Conservation (phyloP, 2,888 invertebrate genomes). For the Orthosia gothica region DNA sequence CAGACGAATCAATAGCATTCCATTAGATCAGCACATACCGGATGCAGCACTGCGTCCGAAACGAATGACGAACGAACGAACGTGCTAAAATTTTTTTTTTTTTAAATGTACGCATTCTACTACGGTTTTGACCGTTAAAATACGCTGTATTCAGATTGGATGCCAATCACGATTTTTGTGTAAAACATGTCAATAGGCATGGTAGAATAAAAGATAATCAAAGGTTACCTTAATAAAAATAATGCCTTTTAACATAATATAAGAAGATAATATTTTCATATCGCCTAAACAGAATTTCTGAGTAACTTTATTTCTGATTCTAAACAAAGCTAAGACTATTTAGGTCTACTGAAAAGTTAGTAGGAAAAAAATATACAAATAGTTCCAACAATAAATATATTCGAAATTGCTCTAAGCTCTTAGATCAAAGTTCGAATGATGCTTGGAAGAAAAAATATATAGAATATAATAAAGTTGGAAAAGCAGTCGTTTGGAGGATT, state of each 20-base stretch:
- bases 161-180: slow-evolving; percentile 22
- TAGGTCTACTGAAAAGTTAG: background rate
- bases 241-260: background rate
- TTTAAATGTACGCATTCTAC: background rate
- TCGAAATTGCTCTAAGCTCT: slow-evolving; percentile 21
- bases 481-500: slow-evolving; percentile 76
- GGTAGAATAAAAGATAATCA: background rate
- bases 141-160: slow-evolving; percentile 34
- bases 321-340: slow-evolving; percentile 6
- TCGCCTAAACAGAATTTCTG: slow-evolving; percentile 3
- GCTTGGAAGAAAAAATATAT: slow-evolving; percentile 37
- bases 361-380: background rate
- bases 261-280: no score
- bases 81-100: slow-evolving; percentile 25
- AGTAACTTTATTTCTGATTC: slow-evolving; percentile 10
- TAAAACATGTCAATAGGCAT: background rate
- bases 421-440: slow-evolving; percentile 37
- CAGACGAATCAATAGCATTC: slow-evolving; percentile 69
- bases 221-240: background rate
- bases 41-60: slow-evolving; percentile 18
- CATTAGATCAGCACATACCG: slow-evolving; percentile 54
- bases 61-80: slow-evolving; percentile 35
- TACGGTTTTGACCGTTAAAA: slow-evolving; percentile 35
- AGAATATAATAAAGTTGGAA: slow-evolving; percentile 70
- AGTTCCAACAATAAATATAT: slow-evolving; percentile 23